Evolutionary conservation across 1,140 invertebrate species (phyloP), one percentile per base, ranked within the genome.

Genomic region (Choristoneura fumiferana): DNA sequence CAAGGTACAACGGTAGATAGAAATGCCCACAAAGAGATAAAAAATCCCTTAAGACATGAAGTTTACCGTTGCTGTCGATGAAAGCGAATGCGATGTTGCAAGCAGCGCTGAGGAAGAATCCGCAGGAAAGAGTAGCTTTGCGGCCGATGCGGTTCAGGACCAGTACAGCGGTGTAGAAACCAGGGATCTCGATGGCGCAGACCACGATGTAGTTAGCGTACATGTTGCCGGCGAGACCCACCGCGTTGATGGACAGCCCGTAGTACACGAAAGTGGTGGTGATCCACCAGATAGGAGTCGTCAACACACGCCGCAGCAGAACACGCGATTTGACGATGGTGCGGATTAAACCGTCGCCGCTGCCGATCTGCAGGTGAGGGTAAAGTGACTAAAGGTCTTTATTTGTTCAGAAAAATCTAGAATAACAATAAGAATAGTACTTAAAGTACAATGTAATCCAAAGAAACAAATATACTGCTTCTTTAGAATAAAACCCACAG

Each of bases 231-330:
- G 92, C 92, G 8, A 97, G 87, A 22, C 94, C 91, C 4, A 94
- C 94, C 0, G 95, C 93, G 77, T 96, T 96, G 38, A 96, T 91
- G 4, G 95, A 95, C 1, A 97, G 78, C 0, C 95, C 96, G 70
- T 96, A 96, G 80, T 96, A 97, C 1, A 96, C 92, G 63, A 96
- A 93, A 0, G 93, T 92, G 63, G 93, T 92, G 0, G 93, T 93
- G 13, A 94, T 91, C 94, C 93, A 96, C 87, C 92, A 95, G 70
- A 94, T 91, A 15, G 91, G 93, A 33, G 94, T 93, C 10, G 92
- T 92, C 10, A 92, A 80, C 13, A 95, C 88, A 36, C 94, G 90
- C 65, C 92, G 90, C 57, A 94, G 68, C 56, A 93, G 90, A 8
- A 91, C 87, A 1, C 76, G 81, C 0, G 93, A 89, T 37, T 89